These are phyloP conservation scores for Masnerella sp. DNA, from an alignment of 2,888 invertebrate genomes.

Conservation along the genomic window DNA sequence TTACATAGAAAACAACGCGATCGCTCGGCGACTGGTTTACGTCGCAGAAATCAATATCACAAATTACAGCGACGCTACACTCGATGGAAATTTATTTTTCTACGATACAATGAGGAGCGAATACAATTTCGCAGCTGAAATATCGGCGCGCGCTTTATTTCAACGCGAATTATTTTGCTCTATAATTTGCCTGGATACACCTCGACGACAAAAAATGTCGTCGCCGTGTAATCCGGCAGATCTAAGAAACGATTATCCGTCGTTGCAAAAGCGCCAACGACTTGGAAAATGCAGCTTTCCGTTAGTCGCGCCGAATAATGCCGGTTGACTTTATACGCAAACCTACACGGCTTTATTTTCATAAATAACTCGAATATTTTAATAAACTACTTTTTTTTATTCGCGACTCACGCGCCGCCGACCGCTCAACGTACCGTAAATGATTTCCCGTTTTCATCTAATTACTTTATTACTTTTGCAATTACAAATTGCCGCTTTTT, in stretches of 20 bases:
- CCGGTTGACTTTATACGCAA: slow-evolving; percentile 41
- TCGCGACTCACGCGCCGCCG: too few relatives aligned
- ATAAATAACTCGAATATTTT: slow-evolving; percentile 29
- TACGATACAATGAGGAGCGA: slow-evolving; percentile 5
- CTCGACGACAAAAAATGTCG: slow-evolving; percentile 54
- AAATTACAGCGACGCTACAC: background rate
- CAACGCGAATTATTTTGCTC: slow-evolving; percentile 33
- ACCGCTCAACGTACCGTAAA: background rate
- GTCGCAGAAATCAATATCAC: slow-evolving; percentile 13
- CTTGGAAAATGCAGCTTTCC: slow-evolving; percentile 63
- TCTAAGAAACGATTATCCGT: slow-evolving; percentile 66
- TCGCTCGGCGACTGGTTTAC: too few relatives aligned
- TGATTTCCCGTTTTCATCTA: background rate
- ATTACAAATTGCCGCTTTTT: too few relatives aligned
- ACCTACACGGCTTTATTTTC: slow-evolving; percentile 18
- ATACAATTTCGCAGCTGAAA: slow-evolving; percentile 7
- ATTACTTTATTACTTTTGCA: too few relatives aligned
- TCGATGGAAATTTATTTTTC: slow-evolving; percentile 10
- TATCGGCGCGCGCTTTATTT: slow-evolving; percentile 29
- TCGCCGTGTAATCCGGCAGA: slow-evolving; percentile 63
- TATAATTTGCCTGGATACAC: slow-evolving; percentile 33
- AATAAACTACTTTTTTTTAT: too few relatives aligned
- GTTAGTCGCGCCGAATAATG: slow-evolving; percentile 33
- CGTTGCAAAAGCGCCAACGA: slow-evolving; percentile 61
- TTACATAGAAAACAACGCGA: too few relatives aligned